These are phyloP conservation scores for Mycogona germanica DNA, from an alignment of 2,888 invertebrate species.

Conservation along the genomic window DNA sequence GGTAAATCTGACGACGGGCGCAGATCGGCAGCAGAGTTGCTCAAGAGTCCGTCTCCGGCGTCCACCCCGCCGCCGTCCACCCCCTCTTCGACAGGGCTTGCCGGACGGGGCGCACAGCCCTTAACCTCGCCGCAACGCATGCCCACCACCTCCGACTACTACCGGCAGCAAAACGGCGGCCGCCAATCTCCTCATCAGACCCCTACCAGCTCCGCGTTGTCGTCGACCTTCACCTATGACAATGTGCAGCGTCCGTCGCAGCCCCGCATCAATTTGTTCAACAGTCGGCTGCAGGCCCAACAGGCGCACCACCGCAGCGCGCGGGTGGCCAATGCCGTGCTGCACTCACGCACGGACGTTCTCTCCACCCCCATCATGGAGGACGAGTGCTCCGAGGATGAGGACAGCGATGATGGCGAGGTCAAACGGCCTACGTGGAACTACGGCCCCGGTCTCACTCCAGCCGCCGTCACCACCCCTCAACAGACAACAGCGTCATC, in stretches of 20 bases:
- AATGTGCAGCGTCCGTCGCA: neutral
- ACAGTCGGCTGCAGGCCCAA: neutral
- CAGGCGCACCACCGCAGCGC: neutral
- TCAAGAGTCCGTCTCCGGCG: conserved; percentile 23
- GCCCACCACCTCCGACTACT: conserved; percentile 34
- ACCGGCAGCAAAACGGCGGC: conserved; percentile 40
- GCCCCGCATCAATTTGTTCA: neutral
- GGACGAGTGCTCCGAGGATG: conserved; percentile 36
- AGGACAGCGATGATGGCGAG: no score
- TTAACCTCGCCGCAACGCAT: conserved; percentile 31
- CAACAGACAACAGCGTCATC: no score
- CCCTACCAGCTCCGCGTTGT: neutral
- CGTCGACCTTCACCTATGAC: neutral
- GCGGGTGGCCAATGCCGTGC: neutral
- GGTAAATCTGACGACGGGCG: conserved; percentile 21
- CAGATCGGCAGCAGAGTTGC: conserved; percentile 27
- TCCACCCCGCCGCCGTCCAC: conserved; percentile 26
- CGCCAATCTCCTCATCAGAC: conserved; percentile 31
- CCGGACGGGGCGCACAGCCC: conserved; percentile 37
- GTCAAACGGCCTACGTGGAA: no score
- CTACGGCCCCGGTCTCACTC: no score
- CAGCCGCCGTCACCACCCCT: no score
- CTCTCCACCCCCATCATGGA: conserved; percentile 76
- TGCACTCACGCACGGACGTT: conserved; percentile 52
- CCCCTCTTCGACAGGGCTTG: neutral